A percentile compares a stretch with the other conserved stretches of the same genome.
Evolutionary conservation across 2,113 vertebrate species (phyloP).

Genomic region (Limnothrissa miodon): DNA sequence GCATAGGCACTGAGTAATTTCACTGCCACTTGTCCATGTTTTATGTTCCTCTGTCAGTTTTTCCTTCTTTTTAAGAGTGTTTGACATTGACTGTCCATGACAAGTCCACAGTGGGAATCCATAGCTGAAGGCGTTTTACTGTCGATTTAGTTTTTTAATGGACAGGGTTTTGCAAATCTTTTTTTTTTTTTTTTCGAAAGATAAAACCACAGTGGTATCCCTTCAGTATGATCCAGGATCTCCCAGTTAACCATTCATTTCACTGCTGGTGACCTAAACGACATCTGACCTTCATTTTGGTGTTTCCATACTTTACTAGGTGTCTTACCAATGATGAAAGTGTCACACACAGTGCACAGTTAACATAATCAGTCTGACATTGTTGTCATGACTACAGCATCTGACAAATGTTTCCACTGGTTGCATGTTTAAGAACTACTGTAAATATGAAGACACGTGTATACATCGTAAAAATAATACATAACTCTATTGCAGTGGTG

Average conservation of each 20-base stretch:
- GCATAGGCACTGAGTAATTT: not conserved
- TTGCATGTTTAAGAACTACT: not conserved
- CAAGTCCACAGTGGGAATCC: not conserved
- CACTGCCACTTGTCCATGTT: constrained; percentile 37
- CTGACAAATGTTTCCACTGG: not conserved
- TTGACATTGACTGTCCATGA: constrained; percentile 12
- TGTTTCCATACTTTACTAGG: not conserved
- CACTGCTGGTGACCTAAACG: not conserved
- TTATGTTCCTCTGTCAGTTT: constrained; percentile 15
- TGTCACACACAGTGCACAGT: not conserved
- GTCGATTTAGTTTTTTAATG: not conserved
- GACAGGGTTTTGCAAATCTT: not conserved
- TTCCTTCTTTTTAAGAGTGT: not conserved
- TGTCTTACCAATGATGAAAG: not conserved
- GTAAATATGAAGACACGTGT: not conserved
- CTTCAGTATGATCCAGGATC: not conserved
- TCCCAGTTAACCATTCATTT: not conserved
- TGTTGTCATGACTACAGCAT: not conserved
- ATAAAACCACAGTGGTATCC: not conserved
- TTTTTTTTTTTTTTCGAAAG: too few species aligned
- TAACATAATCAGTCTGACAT: not conserved
- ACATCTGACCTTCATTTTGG: not conserved
- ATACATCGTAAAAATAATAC: not conserved
- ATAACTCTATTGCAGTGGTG: not conserved
- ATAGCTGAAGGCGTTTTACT: not conserved